Base-by-base conservation (phyloP, 2,113 vertebrate species). In the Ginglymostoma cirratum region DNA sequence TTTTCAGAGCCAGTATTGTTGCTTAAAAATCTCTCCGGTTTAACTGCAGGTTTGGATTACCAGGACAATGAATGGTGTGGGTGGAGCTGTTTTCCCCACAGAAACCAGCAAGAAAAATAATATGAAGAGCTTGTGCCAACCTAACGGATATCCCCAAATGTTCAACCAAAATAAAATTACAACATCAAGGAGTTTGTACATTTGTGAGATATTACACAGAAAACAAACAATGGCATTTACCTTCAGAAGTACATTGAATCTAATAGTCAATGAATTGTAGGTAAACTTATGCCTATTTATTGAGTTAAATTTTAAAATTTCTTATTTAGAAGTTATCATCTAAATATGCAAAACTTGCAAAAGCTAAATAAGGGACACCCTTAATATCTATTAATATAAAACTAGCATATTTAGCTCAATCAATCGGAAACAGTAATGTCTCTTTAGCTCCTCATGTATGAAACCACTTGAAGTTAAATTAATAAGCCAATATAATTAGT, bases 391-490 rank as follows among this genome's bases (percentile, higher is more conserved):
- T 34, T 52, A 30, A 14, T 95, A 48, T 95, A 48, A 48, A 48
- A 95, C 38, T n/a, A 76, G 67, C 67, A 48, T 95, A 76, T 95
- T 95, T 30, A 76, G 94, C 24, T 67, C 94, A 95, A 70, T 72
- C 38, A 72, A 72, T 48, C 72, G 94, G 66, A 95, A 95, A 95
- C 94, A 76, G 67, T 70, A 95, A 95, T 72, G 69, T 72, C 67
- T 95, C 94, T 95, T 95, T 95, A 72, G 45, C 94, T 95, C 42
- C 94, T 95, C 67, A 48, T 52, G 94, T 76, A 95, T 72, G 94
- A 95, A 69, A 95, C 94, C 94, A 72, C 94, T 95, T 95, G 94
- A 95, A 95, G 94, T 95, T 95, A 95, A 95, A 95, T 95, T 95
- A 95, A 95, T 95, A 95, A 95, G 94, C 67, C 94, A 52, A 95